These are phyloP conservation scores for Drosophila mulleri DNA, from an alignment of 2,888 invertebrate genomes.

Conservation along the genomic window DNA sequence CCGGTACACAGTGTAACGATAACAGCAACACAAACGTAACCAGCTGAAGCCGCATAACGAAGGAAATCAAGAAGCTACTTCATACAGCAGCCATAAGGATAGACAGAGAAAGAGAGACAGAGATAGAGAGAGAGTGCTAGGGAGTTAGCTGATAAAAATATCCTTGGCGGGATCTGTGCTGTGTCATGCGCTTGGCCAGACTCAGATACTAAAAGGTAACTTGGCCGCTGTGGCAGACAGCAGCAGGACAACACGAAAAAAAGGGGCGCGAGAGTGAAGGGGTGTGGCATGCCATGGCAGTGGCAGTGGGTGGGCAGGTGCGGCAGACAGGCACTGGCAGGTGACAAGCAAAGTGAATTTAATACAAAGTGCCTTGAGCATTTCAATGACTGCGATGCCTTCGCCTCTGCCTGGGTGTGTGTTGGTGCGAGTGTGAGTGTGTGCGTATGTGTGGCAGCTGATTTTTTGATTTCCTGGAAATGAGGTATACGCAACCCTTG, in stretches of 20 bases:
- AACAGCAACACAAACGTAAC: conserved; percentile 45
- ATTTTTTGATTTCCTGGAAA: conserved; percentile 26
- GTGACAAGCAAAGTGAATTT: conserved; percentile 72
- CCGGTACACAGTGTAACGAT: background rate
- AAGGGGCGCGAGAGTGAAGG: too few species aligned
- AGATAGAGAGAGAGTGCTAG: background rate
- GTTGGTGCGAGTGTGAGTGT: too few species aligned
- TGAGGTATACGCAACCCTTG: conserved; percentile 15
- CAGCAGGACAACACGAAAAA: background rate
- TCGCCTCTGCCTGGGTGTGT: conserved; percentile 6
- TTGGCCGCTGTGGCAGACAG: conserved; percentile 27
- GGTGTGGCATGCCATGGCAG: too few species aligned
- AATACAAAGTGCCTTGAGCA: conserved; percentile 67
- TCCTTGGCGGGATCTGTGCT: conserved; percentile 12
- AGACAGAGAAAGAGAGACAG: background rate
- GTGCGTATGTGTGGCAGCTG: conserved; percentile 12
- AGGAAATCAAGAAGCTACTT: conserved; percentile 70
- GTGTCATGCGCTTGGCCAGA: conserved; percentile 49
- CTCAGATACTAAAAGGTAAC: conserved; percentile 42
- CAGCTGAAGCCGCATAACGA: conserved; percentile 65
- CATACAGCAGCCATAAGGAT: conserved; percentile 17
- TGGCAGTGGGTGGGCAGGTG: background rate
- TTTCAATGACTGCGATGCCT: conserved; percentile 54
- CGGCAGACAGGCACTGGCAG: conserved; percentile 34
- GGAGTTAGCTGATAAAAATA: conserved; percentile 26